Conservation (phyloP, 2,888 invertebrate genomes). For the Caenorhabditis sp. region DNA sequence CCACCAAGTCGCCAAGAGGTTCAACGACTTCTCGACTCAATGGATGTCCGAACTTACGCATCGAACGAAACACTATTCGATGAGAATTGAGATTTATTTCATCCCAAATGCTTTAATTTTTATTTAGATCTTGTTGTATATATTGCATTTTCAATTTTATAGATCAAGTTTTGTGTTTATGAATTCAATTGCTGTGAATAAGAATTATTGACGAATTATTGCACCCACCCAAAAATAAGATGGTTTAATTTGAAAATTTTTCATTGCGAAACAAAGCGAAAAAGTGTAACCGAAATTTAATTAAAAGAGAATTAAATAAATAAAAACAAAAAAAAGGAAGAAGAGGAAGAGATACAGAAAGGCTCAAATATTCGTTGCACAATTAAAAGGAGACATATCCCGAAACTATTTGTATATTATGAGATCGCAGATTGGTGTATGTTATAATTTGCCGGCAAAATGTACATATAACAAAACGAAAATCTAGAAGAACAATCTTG, state of each 20-base stretch:
- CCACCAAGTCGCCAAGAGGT: constrained; percentile 46
- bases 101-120: too few relatives aligned
- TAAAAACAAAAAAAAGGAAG: not conserved
- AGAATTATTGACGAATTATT: too few relatives aligned
- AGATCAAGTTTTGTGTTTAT: not conserved
- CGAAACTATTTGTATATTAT: not conserved
- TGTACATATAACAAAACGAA: too few relatives aligned
- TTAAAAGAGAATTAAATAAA: constrained; percentile 3
- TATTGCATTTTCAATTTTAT: constrained; percentile 4
- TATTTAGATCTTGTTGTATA: not conserved
- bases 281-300: not conserved
- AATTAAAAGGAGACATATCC: not conserved
- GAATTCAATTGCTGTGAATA: too few relatives aligned
- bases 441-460: too few relatives aligned
- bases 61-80: constrained; percentile 6
- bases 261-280: not conserved
- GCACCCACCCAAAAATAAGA: too few relatives aligned
- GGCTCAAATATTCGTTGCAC: not conserved
- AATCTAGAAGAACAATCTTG: too few relatives aligned
- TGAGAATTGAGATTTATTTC: not conserved
- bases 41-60: constrained; percentile 36
- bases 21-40: constrained; percentile 41
- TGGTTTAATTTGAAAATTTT: too few relatives aligned
- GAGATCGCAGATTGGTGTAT: not conserved
- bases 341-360: not conserved